These are phyloP conservation scores for Unio pictorum DNA, from an alignment of 2,888 invertebrate species.

Conservation along the genomic window DNA sequence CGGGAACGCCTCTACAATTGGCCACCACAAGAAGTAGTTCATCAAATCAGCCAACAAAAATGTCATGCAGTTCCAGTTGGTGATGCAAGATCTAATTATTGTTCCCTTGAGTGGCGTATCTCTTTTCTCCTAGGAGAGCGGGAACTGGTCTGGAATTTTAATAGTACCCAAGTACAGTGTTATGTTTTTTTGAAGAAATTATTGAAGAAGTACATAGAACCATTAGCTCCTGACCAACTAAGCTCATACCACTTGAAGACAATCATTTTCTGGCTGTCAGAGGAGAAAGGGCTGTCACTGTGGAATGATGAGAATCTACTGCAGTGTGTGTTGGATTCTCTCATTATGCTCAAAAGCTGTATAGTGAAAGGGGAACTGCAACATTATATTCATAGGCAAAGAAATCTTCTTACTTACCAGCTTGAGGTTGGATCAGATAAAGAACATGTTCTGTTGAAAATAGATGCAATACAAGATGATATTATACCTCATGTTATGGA, in stretches of 20 bases:
- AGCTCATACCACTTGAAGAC: conserved; percentile 17
- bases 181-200: conserved; percentile 11
- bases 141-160: conserved; percentile 18
- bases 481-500: not conserved
- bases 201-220: conserved; percentile 3
- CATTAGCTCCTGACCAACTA: conserved; percentile 6
- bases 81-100: conserved; percentile 3
- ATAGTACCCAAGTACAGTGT: conserved; percentile 13
- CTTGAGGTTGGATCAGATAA: conserved; percentile 1
- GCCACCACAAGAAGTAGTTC: conserved; percentile 2
- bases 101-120: conserved; percentile 10
- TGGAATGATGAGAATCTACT: conserved; percentile 6
- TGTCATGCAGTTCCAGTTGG: conserved; percentile 15
- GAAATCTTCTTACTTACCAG: conserved; percentile 12
- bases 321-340: not conserved
- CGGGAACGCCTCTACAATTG: conserved; percentile 9
- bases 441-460: conserved; percentile 2
- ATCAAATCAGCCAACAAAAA: conserved; percentile 1
- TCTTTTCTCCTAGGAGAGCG: conserved; percentile 12
- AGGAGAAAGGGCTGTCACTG: conserved; percentile 5
- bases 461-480: not conserved
- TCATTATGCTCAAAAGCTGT: conserved; percentile 1
- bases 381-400: conserved; percentile 11
- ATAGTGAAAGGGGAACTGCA: conserved; percentile 1
- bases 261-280: conserved; percentile 12